Evolutionary conservation across 2,113 vertebrate genomes (phyloP).

Genomic region (Crocuta crocuta): DNA sequence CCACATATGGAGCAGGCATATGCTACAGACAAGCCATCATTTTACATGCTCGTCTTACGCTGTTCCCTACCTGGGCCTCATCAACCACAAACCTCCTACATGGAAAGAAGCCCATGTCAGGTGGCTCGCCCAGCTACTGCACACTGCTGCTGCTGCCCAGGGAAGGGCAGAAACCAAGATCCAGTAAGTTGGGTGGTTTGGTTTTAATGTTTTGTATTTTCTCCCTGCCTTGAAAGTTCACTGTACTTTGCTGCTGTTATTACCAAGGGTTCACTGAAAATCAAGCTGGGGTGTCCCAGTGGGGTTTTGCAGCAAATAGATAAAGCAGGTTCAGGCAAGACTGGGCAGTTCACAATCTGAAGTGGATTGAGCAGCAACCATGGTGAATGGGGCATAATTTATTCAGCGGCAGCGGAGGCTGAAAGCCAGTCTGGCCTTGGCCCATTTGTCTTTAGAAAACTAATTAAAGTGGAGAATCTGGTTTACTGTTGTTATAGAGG

Average conservation of each 20-base stretch:
- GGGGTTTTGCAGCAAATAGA: slow-evolving; percentile 54
- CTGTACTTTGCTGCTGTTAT: slow-evolving; percentile 48
- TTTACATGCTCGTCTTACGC: slow-evolving; percentile 30
- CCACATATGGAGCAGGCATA: not conserved
- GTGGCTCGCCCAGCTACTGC: not conserved
- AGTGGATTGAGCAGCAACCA: not conserved
- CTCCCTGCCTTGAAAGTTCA: not conserved
- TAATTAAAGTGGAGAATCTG: slow-evolving; percentile 73
- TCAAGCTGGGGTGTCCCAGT: slow-evolving; percentile 45
- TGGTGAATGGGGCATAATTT: slow-evolving; percentile 56
- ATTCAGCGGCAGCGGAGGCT: slow-evolving; percentile 57
- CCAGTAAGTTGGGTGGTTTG: not conserved
- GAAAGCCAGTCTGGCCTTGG: slow-evolving; percentile 60
- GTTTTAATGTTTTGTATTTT: slow-evolving; percentile 53
- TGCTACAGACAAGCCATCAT: not conserved
- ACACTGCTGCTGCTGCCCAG: not conserved
- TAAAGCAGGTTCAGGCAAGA: slow-evolving; percentile 67
- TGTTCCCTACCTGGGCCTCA: slow-evolving; percentile 13
- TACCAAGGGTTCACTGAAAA: slow-evolving; percentile 61
- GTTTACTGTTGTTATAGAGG: slow-evolving; percentile 48
- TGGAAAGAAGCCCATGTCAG: not conserved
- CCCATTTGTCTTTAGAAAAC: slow-evolving; percentile 72
- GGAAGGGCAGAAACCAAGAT: not conserved
- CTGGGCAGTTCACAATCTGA: slow-evolving; percentile 5
- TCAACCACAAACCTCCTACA: not conserved